Conservation (phyloP, 2,888 invertebrate species). For the Ptychoptera albimana region DNA sequence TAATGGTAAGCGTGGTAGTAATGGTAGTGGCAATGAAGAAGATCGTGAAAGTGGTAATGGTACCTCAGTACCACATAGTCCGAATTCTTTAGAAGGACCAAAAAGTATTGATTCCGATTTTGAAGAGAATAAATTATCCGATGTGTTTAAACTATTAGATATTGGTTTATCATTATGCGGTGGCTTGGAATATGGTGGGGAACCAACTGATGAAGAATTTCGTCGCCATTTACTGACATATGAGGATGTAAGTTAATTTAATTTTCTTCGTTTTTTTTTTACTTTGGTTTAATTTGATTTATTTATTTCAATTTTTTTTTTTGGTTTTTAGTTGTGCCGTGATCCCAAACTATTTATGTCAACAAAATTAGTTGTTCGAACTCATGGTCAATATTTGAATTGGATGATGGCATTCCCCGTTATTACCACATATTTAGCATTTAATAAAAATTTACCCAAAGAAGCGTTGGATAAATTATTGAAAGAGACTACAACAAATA, state of each 20-base stretch:
- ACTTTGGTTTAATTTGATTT: constrained; percentile 35
- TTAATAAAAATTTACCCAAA: constrained; percentile 55
- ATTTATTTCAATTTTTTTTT: constrained; percentile 20
- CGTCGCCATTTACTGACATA: constrained; percentile 37
- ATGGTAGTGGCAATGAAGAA: constrained; percentile 43
- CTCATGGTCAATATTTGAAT: constrained; percentile 76
- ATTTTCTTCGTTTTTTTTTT: background rate
- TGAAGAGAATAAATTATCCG: constrained; percentile 51
- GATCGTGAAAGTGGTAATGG: constrained; percentile 96
- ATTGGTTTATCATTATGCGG: constrained; percentile 71
- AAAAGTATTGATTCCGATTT: constrained; percentile 71
- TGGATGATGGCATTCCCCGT: constrained; percentile 86
- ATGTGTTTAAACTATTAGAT: constrained; percentile 33
- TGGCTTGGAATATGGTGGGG: constrained; percentile 37
- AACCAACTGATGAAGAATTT: constrained; percentile 42
- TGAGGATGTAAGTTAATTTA: constrained; percentile 28
- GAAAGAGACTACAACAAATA: constrained; percentile 7
- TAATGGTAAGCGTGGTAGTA: background rate
- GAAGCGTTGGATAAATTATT: constrained; percentile 27
- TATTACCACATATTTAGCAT: constrained; percentile 72
- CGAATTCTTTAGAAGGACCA: constrained; percentile 70
- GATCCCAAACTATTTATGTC: constrained; percentile 62
- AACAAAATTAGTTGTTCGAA: constrained; percentile 70
- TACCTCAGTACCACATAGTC: constrained; percentile 86
- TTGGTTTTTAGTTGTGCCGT: constrained; percentile 33